Conservation (phyloP, 2,797 vertebrate species). For the Falco naumanni region DNA sequence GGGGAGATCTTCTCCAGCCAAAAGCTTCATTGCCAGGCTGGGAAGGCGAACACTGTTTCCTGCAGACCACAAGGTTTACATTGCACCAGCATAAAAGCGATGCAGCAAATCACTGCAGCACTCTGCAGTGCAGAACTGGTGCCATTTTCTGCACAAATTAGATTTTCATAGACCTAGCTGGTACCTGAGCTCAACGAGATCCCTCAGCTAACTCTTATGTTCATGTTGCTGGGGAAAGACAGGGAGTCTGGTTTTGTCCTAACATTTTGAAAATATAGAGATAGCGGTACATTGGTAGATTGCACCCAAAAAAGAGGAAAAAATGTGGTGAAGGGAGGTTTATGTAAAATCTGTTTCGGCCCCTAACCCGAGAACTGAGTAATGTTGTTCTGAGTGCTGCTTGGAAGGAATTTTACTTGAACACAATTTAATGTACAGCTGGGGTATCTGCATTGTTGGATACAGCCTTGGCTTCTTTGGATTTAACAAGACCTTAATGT, state of each 20-base stretch:
- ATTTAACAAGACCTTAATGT: conserved; percentile 51
- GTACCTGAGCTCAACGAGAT: background rate
- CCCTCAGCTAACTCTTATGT: background rate
- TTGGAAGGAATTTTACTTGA: background rate
- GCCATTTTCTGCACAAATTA: background rate
- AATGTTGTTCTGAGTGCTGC: background rate
- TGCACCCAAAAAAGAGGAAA: background rate
- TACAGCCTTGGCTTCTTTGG: background rate
- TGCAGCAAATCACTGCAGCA: conserved; percentile 28
- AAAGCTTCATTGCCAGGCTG: background rate
- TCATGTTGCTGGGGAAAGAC: background rate
- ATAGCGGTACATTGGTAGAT: background rate
- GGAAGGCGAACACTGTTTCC: background rate
- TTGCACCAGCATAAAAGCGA: background rate
- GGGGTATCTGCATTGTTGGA: background rate
- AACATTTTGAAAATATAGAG: background rate
- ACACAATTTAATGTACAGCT: background rate
- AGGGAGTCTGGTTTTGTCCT: background rate
- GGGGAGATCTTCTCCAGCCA: background rate
- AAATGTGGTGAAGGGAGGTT: background rate
- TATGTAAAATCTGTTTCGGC: background rate
- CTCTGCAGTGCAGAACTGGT: conserved; percentile 38
- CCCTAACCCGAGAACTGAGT: background rate
- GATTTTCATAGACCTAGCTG: background rate
- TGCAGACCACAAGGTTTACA: background rate